phyloP scores from a whole-genome alignment of 2,888 invertebrate species.

The Buathra laborator region DNA sequence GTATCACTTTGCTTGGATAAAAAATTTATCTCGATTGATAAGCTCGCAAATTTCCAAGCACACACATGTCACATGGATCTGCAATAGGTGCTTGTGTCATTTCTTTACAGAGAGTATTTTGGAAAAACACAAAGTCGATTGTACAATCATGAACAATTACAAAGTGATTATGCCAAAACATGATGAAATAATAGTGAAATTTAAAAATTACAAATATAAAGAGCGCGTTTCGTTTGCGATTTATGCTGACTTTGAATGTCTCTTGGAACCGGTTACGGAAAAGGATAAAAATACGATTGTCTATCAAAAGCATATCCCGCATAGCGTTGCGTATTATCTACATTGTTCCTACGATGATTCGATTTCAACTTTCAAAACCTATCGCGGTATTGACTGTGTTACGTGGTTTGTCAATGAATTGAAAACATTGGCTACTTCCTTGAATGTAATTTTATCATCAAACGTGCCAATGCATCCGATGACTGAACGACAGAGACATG shows the following conservation, averaged over 20 bases:
- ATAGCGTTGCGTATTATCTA: not conserved
- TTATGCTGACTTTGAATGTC: conserved; percentile 60
- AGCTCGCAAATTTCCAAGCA: conserved; percentile 32
- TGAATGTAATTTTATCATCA: not conserved
- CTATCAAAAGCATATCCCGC: conserved; percentile 42
- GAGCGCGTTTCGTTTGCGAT: conserved; percentile 51
- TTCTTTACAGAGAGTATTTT: not conserved
- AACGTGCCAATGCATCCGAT: not conserved
- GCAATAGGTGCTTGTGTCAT: conserved; percentile 48
- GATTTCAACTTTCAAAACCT: conserved; percentile 21
- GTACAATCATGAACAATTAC: conserved; percentile 1
- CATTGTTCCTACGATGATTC: not conserved
- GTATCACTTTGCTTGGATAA: conserved; percentile 61
- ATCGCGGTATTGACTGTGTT: conserved; percentile 40
- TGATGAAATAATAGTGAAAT: conserved; percentile 34
- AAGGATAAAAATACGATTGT: conserved; percentile 27
- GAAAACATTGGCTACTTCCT: not conserved
- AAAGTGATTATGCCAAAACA: not conserved
- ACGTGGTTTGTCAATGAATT: conserved; percentile 45
- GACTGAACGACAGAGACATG: not conserved
- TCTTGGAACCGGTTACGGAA: conserved; percentile 32
- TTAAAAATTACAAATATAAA: conserved; percentile 47
- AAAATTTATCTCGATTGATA: conserved; percentile 63
- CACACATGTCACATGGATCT: conserved; percentile 24
- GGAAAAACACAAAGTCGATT: not conserved